Percentiles rank a stretch among this genome's conserved stretches.
phyloP scores from a whole-genome alignment of 37 sponge, comb jelly and placozoan species.

The Halichondria panicea region DNA sequence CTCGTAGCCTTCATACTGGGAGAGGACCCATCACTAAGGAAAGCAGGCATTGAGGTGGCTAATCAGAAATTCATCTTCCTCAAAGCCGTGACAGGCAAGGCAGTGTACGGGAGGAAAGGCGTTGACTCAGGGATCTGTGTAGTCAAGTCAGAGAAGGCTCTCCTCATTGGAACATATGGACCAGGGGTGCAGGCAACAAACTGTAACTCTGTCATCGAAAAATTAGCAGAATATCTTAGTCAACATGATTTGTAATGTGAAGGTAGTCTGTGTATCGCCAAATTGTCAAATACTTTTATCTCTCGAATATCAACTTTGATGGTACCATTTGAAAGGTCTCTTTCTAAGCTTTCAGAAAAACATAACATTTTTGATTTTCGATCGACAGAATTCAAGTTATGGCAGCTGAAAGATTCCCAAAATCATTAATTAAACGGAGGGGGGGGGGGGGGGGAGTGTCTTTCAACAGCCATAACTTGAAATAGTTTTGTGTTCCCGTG shows the following conservation, averaged over 20 bases:
- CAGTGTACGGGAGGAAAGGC: slow-evolving; percentile 57
- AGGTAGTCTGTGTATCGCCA: too few relatives aligned
- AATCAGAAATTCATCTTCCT: slow-evolving; percentile 51
- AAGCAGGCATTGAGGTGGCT: slow-evolving; percentile 57
- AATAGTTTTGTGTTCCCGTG: too few relatives aligned
- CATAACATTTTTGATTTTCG: too few relatives aligned
- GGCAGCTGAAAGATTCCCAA: too few relatives aligned
- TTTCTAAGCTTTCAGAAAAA: too few relatives aligned
- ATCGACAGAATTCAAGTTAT: too few relatives aligned
- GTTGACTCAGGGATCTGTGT: slow-evolving; percentile 64
- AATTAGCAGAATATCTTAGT: slow-evolving; percentile 69
- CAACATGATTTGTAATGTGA: slow-evolving; percentile 44
- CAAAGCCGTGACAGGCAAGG: slow-evolving; percentile 29
- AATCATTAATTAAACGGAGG: too few relatives aligned
- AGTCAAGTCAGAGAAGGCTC: slow-evolving; percentile 50
- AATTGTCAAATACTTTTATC: too few relatives aligned
- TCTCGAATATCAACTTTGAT: too few relatives aligned
- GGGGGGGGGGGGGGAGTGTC: too few relatives aligned
- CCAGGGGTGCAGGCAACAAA: slow-evolving; percentile 68
- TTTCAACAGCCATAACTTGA: too few relatives aligned
- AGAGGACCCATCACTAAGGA: slow-evolving; percentile 30
- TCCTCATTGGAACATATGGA: slow-evolving; percentile 66
- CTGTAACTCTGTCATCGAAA: slow-evolving; percentile 72
- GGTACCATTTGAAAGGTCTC: too few relatives aligned
- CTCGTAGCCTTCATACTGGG: slow-evolving; percentile 59